Percentiles rank a stretch among this genome's conserved stretches.
These are phyloP conservation scores for Barnardius zonarius DNA, from an alignment of 2,113 vertebrate genomes.

Conservation along the genomic window DNA sequence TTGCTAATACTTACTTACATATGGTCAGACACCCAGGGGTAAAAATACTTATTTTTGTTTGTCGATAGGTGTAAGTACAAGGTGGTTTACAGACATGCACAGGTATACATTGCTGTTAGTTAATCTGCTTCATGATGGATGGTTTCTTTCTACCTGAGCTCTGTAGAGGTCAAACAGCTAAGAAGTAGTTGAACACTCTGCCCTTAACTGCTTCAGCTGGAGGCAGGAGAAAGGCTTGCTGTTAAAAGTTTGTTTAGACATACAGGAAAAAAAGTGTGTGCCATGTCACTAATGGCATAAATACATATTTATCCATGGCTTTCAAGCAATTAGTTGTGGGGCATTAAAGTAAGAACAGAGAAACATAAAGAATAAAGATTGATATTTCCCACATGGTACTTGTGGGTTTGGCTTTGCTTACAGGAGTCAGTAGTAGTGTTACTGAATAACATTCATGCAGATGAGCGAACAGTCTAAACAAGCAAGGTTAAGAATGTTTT, in stretches of 20 bases:
- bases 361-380: not conserved
- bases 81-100: not conserved
- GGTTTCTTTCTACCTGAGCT: not conserved
- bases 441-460: not conserved
- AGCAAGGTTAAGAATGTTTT: not conserved
- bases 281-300: not conserved
- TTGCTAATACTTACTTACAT: not conserved
- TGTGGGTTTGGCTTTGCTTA: not conserved
- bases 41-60: not conserved
- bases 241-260: not conserved
- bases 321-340: not conserved
- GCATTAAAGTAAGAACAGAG: not conserved
- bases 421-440: not conserved
- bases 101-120: not conserved
- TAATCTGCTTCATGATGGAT: not conserved
- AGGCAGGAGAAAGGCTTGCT: not conserved
- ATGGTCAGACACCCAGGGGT: not conserved
- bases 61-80: accelerated
- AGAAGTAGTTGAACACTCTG: not conserved
- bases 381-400: not conserved
- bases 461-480: not conserved
- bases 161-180: not conserved
- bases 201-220: not conserved
- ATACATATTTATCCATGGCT: not conserved
- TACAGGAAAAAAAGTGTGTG: not conserved